Conservation (phyloP, 2,797 vertebrate species). For the Coluber constrictor region DNA sequence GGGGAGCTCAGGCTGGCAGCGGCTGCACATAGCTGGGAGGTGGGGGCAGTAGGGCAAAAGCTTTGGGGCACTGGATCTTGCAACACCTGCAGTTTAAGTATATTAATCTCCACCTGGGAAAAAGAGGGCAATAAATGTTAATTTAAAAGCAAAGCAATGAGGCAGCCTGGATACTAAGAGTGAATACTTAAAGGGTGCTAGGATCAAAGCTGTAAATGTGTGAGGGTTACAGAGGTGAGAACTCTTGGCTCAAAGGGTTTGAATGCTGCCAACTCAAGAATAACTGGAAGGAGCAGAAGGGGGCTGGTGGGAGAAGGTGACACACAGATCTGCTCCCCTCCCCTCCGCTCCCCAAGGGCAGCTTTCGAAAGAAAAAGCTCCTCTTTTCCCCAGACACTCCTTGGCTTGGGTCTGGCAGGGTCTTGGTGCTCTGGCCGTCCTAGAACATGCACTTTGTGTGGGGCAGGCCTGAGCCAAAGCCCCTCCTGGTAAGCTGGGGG, state of each 20-base stretch:
- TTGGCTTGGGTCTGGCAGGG: neutral
- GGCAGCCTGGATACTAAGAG: constrained; percentile 15
- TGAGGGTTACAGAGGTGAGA: neutral
- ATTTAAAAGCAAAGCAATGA: constrained; percentile 30
- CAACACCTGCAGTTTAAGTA: constrained; percentile 25
- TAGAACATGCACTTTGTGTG: neutral
- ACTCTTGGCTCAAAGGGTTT: neutral
- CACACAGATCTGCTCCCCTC: too few relatives aligned
- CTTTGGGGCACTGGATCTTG: too few relatives aligned
- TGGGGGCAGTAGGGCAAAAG: neutral
- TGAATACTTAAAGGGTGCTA: constrained; percentile 45
- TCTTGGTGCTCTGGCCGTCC: too few relatives aligned
- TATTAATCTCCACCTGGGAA: constrained; percentile 3
- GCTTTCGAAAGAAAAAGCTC: neutral
- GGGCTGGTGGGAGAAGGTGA: neutral
- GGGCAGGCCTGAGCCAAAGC: neutral
- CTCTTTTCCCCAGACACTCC: neutral
- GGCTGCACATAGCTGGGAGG: too few relatives aligned
- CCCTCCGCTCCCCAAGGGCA: neutral
- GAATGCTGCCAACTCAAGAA: neutral
- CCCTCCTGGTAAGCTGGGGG: neutral
- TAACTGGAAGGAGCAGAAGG: neutral
- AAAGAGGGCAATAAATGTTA: constrained; percentile 38
- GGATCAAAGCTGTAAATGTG: constrained; percentile 24
- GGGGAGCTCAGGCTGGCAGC: too few relatives aligned